These are phyloP conservation scores for Clupea harengus DNA, from an alignment of 2,113 vertebrate genomes.

Conservation along the genomic window DNA sequence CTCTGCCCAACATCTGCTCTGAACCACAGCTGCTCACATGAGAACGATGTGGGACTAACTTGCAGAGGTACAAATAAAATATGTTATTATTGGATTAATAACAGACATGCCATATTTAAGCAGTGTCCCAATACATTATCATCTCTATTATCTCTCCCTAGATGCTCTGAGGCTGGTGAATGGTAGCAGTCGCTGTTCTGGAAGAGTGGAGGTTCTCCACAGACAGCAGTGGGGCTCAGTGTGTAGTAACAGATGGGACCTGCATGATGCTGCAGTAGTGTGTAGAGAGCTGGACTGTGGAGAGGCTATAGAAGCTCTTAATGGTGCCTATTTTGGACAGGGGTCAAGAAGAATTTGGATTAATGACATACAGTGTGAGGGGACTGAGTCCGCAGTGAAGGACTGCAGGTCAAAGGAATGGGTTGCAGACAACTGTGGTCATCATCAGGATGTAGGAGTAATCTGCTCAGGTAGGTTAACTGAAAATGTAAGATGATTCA, in stretches of 20 bases:
- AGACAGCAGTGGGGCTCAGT: neutral
- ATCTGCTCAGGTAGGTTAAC: conserved; percentile 35
- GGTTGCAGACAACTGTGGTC: conserved; percentile 38
- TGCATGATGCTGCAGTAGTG: neutral
- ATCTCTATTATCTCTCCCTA: neutral
- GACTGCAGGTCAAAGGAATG: neutral
- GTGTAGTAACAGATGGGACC: neutral
- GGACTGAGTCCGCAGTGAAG: neutral
- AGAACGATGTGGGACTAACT: too few relatives aligned
- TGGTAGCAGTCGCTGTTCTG: neutral
- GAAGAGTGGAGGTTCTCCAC: neutral
- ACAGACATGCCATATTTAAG: too few relatives aligned
- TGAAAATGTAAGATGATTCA: too few relatives aligned
- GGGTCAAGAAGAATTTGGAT: neutral
- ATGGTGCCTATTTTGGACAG: neutral
- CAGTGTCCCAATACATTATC: too few relatives aligned
- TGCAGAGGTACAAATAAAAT: too few relatives aligned
- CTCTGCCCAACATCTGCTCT: too few relatives aligned
- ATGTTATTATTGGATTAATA: too few relatives aligned
- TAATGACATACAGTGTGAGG: neutral
- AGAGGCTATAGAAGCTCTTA: neutral
- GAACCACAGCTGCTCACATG: too few relatives aligned
- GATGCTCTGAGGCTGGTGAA: neutral
- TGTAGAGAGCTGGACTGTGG: conserved; percentile 4
- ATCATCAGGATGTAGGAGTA: conserved; percentile 49